Percentiles rank a stretch among this genome's conserved stretches.
Conservation (phyloP, 2,113 vertebrate species). For the Tichodroma muraria region DNA sequence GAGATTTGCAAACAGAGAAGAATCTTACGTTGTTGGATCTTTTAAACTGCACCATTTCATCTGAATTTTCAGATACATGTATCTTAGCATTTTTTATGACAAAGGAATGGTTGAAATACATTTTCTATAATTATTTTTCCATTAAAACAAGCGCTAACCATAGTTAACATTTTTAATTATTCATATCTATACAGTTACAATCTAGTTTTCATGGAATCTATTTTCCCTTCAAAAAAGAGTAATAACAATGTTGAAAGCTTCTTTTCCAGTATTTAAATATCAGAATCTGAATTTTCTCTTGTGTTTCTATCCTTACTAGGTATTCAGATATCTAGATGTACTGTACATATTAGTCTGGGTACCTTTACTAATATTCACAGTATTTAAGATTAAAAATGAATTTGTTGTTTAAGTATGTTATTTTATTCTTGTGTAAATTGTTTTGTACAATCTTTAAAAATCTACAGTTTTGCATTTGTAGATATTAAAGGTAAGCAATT, state of each 20-base stretch:
- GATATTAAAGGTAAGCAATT: constrained; percentile 75
- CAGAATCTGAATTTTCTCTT: constrained; percentile 51
- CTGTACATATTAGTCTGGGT: constrained; percentile 77
- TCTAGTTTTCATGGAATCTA: constrained; percentile 63
- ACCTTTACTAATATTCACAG: constrained; percentile 82
- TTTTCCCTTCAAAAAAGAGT: constrained; percentile 55
- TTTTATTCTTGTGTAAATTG: constrained; percentile 81
- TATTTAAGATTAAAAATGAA: constrained; percentile 79
- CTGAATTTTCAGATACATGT: constrained; percentile 50
- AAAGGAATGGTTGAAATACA: constrained; percentile 54
- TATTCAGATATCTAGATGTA: constrained; percentile 68
- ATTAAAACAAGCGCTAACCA: constrained; percentile 57
- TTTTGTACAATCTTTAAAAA: constrained; percentile 79
- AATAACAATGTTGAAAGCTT: constrained; percentile 49
- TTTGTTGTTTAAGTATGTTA: constrained; percentile 77
- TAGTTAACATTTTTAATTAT: constrained; percentile 68
- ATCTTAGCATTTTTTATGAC: constrained; percentile 62
- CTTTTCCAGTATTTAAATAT: constrained; percentile 63
- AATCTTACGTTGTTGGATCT: not conserved
- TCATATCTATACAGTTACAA: constrained; percentile 61
- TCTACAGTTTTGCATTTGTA: constrained; percentile 79
- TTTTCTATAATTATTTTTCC: constrained; percentile 66
- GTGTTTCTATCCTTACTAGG: constrained; percentile 57
- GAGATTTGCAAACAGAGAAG: constrained; percentile 37
- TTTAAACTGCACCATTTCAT: constrained; percentile 38